Conservation (phyloP, 2,888 invertebrate genomes). For the Sinodicranocentrus sp. region DNA sequence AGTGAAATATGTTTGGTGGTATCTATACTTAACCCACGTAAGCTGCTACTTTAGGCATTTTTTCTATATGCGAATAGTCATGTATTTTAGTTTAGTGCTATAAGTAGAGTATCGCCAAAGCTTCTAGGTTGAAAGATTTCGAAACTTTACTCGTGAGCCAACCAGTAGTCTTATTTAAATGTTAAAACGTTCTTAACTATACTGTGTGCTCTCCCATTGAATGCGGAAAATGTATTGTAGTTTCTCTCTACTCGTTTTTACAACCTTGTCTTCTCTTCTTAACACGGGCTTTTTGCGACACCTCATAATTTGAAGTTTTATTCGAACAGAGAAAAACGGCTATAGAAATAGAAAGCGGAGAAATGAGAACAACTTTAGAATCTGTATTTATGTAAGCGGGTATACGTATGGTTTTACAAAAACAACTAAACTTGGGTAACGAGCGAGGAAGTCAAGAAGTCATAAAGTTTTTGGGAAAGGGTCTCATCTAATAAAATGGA, state of each 20-base stretch:
- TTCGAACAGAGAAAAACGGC: constrained; percentile 4
- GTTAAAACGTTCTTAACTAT: too few relatives aligned
- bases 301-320: constrained; percentile 2
- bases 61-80: too few relatives aligned
- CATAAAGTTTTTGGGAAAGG: constrained; percentile 13
- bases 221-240: too few relatives aligned
- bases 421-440: not conserved
- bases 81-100: too few relatives aligned
- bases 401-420: not conserved
- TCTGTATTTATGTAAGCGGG: not conserved
- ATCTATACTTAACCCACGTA: too few relatives aligned
- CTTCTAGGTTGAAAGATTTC: too few relatives aligned
- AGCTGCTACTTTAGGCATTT: too few relatives aligned
- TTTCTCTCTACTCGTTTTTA: not conserved
- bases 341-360: not conserved
- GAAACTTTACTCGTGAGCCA: too few relatives aligned
- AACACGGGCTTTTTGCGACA: constrained; percentile 20
- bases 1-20: too few relatives aligned
- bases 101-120: too few relatives aligned
- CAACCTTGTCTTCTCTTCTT: constrained; percentile 11
- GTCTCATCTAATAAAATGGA: constrained; percentile 9
- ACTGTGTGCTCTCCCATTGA: too few relatives aligned
- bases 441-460: constrained; percentile 19
- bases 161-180: too few relatives aligned
- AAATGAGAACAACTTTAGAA: not conserved